Evolutionary conservation across 1,140 invertebrate genomes (phyloP), one percentile per base, ranked within the genome.

Genomic region (Hyles euphorbiae): DNA sequence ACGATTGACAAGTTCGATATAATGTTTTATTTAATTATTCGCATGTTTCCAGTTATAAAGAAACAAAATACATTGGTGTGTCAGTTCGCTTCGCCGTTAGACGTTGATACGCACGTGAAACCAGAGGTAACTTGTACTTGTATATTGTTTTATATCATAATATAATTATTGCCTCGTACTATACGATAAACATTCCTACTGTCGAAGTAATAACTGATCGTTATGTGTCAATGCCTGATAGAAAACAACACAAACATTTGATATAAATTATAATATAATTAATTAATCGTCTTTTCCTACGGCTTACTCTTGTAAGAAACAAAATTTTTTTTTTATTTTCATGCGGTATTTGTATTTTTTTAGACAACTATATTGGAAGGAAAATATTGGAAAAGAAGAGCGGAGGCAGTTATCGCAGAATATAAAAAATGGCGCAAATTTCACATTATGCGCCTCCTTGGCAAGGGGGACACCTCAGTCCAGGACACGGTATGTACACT

Each of bases 401-500:
- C 98, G 56, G 96, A 97, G 68, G 98, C 97, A 22, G 98, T 99
- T 12, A 98, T 97, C 73, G 97, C 97, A 55, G 98, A 99, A 90
- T 99, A 99, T 90, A 99, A 99, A 92, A 98, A 98, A 95, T 99
- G 98, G 98, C 93, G 98, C 49, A 94, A 97, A 90, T 99, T 97
- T 91, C 97, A 95, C 90, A 94, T 96, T 76, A 96, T 96, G 87
- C 93, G 93, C 81, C 91, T 94, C 74, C 91, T 94, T 75, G 95
- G 94, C 45, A 93, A 93, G 84, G 90, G 92, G 68, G 91, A 91
- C 87, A 94, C 93, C 87, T 93, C 95, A 87, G 92, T 92, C 66
- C 92, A 92, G 74, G 94, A 96, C 84, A 92, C 94, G 91, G 95
- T 96, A 92, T 90, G 89, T 58, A 59, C 60, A 34, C 11, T 53